Evolutionary conservation across 2,113 vertebrate genomes (phyloP).

Genomic region (Strigops habroptila): DNA sequence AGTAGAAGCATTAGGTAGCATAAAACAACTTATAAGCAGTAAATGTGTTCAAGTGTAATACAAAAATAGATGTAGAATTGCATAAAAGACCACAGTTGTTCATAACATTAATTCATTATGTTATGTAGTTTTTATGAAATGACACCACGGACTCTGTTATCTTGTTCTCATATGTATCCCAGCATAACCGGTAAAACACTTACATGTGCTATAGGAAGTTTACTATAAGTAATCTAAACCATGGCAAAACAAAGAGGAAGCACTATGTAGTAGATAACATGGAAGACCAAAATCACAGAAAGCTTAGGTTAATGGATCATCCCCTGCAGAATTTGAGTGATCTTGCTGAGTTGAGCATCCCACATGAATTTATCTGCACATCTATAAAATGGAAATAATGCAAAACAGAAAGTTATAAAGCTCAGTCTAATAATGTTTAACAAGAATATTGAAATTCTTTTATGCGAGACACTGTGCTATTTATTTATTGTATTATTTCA

Average conservation of each 20-base stretch:
- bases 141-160: neutral
- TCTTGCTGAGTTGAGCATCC: neutral
- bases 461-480: neutral
- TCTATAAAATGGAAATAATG: neutral
- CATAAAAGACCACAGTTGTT: neutral
- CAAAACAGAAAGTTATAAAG: neutral
- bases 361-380: neutral
- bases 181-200: neutral
- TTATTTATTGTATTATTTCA: neutral
- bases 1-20: neutral
- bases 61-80: neutral
- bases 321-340: neutral
- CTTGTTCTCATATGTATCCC: neutral
- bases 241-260: neutral
- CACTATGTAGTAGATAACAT: neutral
- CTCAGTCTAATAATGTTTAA: neutral
- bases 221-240: neutral
- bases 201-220: neutral
- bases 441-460: neutral
- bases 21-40: neutral
- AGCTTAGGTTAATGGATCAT: neutral
- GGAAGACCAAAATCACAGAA: neutral
- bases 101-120: neutral
- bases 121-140: neutral
- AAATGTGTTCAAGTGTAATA: neutral